These are phyloP conservation scores for Rhynchonycteris naso DNA, from an alignment of 2,797 vertebrate species.

Conservation along the genomic window DNA sequence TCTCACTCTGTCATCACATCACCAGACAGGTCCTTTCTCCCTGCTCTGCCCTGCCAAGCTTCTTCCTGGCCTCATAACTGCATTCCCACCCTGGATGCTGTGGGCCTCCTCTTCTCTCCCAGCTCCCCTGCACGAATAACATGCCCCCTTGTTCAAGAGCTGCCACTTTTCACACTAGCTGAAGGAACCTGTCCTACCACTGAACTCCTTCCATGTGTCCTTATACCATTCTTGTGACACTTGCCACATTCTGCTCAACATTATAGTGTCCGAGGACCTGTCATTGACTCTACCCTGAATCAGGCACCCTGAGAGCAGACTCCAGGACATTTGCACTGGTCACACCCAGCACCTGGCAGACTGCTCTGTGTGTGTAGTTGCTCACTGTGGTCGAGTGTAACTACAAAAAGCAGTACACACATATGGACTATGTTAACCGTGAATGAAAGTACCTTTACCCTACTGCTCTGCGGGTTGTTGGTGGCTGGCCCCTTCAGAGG, in stretches of 20 bases:
- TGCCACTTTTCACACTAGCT: no score
- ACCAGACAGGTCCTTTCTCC: neutral
- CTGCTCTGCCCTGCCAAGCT: no score
- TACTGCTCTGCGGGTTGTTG: no score
- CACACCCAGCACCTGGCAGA: neutral
- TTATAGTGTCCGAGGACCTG: fast-evolving
- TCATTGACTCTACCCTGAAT: fast-evolving
- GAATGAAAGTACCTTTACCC: neutral
- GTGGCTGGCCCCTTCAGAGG: neutral
- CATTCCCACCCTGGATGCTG: fast-evolving
- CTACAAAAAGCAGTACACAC: neutral
- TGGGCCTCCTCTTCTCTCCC: neutral
- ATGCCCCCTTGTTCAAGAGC: fast-evolving
- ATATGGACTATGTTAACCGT: neutral
- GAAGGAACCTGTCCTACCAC: neutral
- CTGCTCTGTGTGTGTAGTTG: neutral
- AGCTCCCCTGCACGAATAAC: no score
- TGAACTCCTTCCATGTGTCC: fast-evolving
- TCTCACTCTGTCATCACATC: neutral
- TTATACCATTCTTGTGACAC: neutral
- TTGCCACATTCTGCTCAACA: neutral
- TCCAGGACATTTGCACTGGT: neutral
- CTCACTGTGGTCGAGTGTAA: neutral
- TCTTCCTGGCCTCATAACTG: neutral
- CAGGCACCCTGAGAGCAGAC: neutral